phyloP scores from a whole-genome alignment of 2,797 vertebrate genomes.

The Menidia menidia region DNA sequence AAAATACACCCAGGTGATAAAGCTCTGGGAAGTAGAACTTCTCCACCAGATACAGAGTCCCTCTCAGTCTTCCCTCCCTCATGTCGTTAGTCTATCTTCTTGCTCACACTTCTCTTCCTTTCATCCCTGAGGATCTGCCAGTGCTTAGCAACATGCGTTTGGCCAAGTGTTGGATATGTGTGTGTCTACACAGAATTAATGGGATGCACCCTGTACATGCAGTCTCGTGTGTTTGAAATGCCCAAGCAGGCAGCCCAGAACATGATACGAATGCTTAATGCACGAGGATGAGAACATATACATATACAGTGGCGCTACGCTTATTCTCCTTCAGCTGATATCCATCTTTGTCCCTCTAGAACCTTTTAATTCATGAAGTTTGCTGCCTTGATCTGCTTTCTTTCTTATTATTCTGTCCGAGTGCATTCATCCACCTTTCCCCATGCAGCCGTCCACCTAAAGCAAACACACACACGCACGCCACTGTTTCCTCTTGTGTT shows the following conservation, averaged over 20 bases:
- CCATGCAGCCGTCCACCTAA: slow-evolving; percentile 40
- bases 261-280: background rate
- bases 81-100: slow-evolving; percentile 14
- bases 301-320: background rate
- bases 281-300: background rate
- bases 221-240: background rate
- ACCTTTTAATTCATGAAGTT: background rate
- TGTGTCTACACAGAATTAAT: slow-evolving; percentile 17
- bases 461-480: background rate
- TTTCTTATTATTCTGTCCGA: slow-evolving; percentile 5
- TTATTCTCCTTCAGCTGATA: background rate
- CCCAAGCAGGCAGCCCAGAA: background rate
- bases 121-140: slow-evolving; percentile 48
- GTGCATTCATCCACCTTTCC: slow-evolving; percentile 5
- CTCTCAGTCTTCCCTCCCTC: slow-evolving; percentile 7
- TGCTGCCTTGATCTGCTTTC: background rate
- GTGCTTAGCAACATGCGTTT: slow-evolving; percentile 51
- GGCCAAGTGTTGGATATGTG: slow-evolving; percentile 19
- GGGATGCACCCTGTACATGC: slow-evolving; percentile 10
- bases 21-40: slow-evolving; percentile 35
- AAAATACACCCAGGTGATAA: slow-evolving; percentile 37
- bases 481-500: slow-evolving; percentile 18
- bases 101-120: slow-evolving; percentile 22
- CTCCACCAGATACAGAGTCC: slow-evolving; percentile 18
- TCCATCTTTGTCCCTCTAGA: background rate